Evolutionary conservation across 1,140 invertebrate species (phyloP), one percentile per base, ranked within the genome.

Genomic region (Diabrotica virgifera): DNA sequence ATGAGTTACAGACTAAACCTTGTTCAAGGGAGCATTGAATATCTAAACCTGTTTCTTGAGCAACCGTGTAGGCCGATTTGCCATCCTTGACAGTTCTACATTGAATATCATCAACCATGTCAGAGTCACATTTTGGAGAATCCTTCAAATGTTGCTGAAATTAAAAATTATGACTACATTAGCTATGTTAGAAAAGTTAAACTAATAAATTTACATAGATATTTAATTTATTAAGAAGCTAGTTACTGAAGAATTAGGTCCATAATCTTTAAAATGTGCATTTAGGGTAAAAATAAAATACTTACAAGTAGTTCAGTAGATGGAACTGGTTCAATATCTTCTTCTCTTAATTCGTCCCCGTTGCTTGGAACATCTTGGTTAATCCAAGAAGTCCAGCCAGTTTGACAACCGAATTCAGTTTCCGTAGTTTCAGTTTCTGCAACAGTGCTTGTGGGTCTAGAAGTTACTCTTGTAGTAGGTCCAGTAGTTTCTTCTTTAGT

Each of bases 381-480:
- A 54, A 91, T 82, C 91, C 91, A 94, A 7, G 80, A 74, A 0
- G 87, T 87, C 91, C 91, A 94, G 0, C 91, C 91, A 5, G 81
- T 76, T 24, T 24, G 24, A 24, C 24, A 24, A 24, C 24, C 24
- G 24, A 24, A 1, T 24, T 24, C 24, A 24, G 24, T 24, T 24
- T 24, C 24, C 4, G 24, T 24, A 24, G 24, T 24, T 24, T 24
- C 24, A 24, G 24, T 24, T 24, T 24, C 24, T 24, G 24, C 24
- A 24, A 24, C 24, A 24, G 24, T 24, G 24, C 24, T 24, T 24
- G 24, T 24, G 4, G 24, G 64, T 50, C 66, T 24, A 24, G 24
- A 24, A 2, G 24, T 24, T 24, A 24, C 24, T 24, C 24, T 24
- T 24, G 1, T 24, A 1, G 24, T 24, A 24, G 24, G 1, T 24